These are phyloP conservation scores for Chinchilla lanigera DNA, from an alignment of 2,113 vertebrate genomes.

Conservation along the genomic window DNA sequence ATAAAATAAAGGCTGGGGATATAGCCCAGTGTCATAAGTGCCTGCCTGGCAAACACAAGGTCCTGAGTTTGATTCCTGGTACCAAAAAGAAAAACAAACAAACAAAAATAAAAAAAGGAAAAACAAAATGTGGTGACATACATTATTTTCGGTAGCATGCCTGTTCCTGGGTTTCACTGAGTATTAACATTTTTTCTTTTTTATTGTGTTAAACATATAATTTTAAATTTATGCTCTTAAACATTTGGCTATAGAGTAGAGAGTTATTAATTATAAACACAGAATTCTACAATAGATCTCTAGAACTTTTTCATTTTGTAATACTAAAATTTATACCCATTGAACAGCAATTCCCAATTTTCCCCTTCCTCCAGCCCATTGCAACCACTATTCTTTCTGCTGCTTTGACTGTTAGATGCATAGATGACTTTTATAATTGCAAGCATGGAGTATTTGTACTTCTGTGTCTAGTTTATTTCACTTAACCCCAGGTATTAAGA, in stretches of 20 bases:
- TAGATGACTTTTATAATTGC: neutral
- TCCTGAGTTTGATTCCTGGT: too few species aligned
- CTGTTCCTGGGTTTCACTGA: neutral
- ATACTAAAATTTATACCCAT: neutral
- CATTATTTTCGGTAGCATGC: neutral
- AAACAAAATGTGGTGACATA: neutral
- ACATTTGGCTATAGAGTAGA: neutral
- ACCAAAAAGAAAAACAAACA: too few species aligned
- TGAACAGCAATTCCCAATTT: neutral
- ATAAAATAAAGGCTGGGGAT: too few species aligned
- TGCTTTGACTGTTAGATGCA: neutral
- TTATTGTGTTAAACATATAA: neutral
- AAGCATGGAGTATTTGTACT: neutral
- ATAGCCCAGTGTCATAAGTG: too few species aligned
- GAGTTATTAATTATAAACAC: neutral
- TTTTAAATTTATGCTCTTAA: neutral
- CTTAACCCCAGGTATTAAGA: neutral
- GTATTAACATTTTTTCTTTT: neutral
- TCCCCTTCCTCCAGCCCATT: neutral
- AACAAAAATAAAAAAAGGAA: too few species aligned
- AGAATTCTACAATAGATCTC: neutral
- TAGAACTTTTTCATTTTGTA: neutral
- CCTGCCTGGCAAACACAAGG: too few species aligned
- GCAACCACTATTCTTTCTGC: neutral
- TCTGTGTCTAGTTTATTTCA: slow-evolving; percentile 6